Conservation (phyloP, 2,113 vertebrate species). For the Apodemus sylvaticus region DNA sequence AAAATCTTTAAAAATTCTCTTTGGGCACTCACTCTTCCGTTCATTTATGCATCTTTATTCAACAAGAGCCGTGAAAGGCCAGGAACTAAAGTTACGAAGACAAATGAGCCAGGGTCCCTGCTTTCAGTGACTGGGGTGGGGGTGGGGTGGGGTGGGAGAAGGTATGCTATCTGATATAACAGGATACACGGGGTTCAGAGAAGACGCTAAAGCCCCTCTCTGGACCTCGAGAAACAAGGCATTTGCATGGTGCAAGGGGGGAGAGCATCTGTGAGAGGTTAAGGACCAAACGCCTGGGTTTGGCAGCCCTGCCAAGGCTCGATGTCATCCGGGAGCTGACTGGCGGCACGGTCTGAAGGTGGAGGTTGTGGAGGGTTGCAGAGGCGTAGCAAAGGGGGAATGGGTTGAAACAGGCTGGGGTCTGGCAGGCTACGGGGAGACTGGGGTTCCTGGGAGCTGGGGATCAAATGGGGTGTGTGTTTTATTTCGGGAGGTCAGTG, state of each 20-base stretch:
- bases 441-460: neutral
- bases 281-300: neutral
- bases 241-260: neutral
- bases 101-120: neutral
- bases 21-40: neutral
- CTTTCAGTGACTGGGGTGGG: neutral
- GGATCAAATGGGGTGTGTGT: neutral
- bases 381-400: neutral
- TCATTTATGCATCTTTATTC: neutral
- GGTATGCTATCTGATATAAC: neutral
- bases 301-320: neutral
- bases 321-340: neutral
- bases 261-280: neutral
- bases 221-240: neutral
- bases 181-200: neutral
- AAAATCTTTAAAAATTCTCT: neutral
- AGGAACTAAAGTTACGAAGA: neutral
- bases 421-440: neutral
- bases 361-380: neutral
- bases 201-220: neutral
- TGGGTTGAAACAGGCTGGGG: neutral
- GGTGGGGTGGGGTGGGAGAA: accelerated
- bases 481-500: neutral
- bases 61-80: neutral
- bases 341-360: neutral